Conservation (phyloP, 2,797 vertebrate genomes). For the Phoebastria nigripes region DNA sequence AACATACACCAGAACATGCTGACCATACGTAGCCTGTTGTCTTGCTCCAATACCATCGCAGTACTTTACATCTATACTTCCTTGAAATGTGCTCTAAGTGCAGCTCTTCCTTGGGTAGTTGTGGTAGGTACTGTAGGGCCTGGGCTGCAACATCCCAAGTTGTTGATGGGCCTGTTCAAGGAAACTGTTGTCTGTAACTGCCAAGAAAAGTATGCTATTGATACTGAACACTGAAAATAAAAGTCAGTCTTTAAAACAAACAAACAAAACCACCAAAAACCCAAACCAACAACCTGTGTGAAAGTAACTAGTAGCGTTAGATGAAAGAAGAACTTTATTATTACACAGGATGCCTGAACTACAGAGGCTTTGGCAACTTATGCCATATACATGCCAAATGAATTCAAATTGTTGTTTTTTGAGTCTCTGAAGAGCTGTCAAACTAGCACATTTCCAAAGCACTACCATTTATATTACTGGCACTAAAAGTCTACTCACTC, state of each 20-base stretch:
- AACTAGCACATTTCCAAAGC: not conserved
- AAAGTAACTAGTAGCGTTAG: not conserved
- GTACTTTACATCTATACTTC: not conserved
- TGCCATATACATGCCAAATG: not conserved
- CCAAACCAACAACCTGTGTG: not conserved
- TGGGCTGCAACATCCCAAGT: not conserved
- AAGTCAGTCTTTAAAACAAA: not conserved
- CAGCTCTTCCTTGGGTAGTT: not conserved
- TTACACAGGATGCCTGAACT: not conserved
- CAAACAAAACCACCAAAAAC: not conserved
- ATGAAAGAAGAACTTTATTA: not conserved
- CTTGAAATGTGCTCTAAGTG: not conserved
- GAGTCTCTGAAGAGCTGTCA: not conserved
- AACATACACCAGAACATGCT: not conserved
- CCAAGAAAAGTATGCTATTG: not conserved
- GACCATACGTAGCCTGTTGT: fast-evolving
- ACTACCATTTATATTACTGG: not conserved
- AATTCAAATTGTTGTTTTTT: not conserved
- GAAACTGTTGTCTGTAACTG: not conserved
- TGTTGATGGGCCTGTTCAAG: not conserved
- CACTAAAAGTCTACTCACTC: not conserved
- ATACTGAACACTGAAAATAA: not conserved
- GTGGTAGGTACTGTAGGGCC: not conserved
- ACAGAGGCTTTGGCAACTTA: not conserved
- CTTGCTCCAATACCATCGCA: not conserved